These are phyloP conservation scores for Pseudorhombus dupliciocellatus DNA, from an alignment of 2,113 vertebrate genomes.

Conservation along the genomic window DNA sequence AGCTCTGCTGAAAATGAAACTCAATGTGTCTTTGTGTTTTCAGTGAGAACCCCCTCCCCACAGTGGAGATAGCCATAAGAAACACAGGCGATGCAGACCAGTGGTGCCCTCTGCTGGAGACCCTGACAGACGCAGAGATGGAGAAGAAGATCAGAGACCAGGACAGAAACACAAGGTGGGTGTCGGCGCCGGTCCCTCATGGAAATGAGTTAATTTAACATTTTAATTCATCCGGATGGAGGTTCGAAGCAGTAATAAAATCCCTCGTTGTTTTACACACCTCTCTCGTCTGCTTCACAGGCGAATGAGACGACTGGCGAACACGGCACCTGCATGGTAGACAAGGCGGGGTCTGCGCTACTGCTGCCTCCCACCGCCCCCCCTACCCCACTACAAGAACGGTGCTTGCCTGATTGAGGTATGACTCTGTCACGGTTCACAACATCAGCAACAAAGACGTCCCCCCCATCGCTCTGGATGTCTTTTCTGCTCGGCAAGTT, in stretches of 20 bases:
- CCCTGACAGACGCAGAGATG: conserved; percentile 96
- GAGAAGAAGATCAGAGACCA: conserved; percentile 98
- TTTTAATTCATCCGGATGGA: background rate
- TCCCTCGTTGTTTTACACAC: background rate
- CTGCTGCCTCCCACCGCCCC: background rate
- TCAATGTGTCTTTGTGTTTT: background rate
- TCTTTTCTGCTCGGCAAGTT: background rate
- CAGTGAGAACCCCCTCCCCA: conserved; percentile 95
- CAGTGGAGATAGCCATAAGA: conserved; percentile 94
- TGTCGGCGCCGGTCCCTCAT: background rate
- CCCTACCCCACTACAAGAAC: background rate
- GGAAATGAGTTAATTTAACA: background rate
- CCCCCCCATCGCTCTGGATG: conserved; percentile 17
- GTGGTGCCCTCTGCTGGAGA: conserved; percentile 98
- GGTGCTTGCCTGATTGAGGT: background rate
- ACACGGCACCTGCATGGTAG: conserved; percentile 97
- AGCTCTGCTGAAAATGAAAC: too few species aligned
- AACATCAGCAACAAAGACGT: conserved; percentile 6
- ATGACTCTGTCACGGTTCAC: background rate
- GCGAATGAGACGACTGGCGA: conserved; percentile 96
- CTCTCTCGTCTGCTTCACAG: conserved; percentile 64
- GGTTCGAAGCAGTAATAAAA: too few species aligned
- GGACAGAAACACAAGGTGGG: conserved; percentile 95
- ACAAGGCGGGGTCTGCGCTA: background rate
- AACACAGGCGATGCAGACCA: conserved; percentile 96